Evolutionary conservation across 1,140 invertebrate genomes (phyloP), one percentile per base, ranked within the genome.

Genomic region (Danaus melanippus): DNA sequence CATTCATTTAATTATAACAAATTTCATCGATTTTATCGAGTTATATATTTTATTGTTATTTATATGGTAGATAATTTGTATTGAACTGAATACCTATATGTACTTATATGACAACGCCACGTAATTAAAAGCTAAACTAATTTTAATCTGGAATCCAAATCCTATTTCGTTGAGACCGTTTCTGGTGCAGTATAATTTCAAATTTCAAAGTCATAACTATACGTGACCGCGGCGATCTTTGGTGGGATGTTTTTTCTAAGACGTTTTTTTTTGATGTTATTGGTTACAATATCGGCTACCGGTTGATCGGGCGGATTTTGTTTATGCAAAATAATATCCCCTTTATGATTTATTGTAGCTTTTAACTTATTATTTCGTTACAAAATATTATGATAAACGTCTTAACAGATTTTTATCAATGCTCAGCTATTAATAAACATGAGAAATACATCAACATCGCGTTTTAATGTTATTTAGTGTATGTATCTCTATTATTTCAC

Each of bases 201-300:
- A 79, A 84, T 78, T 79, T 76, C 69, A 61, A 71, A 66, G 59
- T 49, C 49, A 41, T 64, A 62, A 60, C 63, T 64, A 69, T 70
- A 80, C 81, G 81, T 84, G 81, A 82, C 76, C 69, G 80, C 80
- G 80, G 79, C 75, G 47, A 44, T 61, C 81, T 84, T 84, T 84
- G 79, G 82, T 71, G 76, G 62, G 52, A 60, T 60, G 56, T 65
- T 66, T 84, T 84, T 71, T 71, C 71, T 60, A 64, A 66, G 69
- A 64, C 71, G 70, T 74, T 75, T 76, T 71, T 77, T 76, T 67
- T 73, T 71, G 71, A 74, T 76, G 72, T 77, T 76, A 75, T 79
- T 79, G 72, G 76, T 74, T 73, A 79, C 76, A 79, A 82, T 79
- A 82, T 79, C 79, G 81, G 81, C 81, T 84, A 84, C 81, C 67